A percentile compares a stretch with the other conserved stretches of the same genome.
Conservation (phyloP, 2,888 invertebrate genomes). For the Hirtodrosophila histrioides region DNA sequence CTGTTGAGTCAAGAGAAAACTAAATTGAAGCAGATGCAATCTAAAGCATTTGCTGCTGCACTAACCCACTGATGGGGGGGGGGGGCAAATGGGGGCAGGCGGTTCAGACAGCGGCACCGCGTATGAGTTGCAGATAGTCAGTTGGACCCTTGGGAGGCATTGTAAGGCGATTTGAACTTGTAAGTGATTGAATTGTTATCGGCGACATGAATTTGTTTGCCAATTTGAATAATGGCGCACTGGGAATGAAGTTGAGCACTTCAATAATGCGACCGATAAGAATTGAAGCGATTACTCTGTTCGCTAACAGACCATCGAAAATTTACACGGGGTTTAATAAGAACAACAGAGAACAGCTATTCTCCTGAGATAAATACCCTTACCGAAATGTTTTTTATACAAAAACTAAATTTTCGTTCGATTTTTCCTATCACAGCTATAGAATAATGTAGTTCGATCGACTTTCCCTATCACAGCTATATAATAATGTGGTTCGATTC, state of each 20-base stretch:
- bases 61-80: slow-evolving; percentile 9
- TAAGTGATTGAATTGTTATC: slow-evolving; percentile 76
- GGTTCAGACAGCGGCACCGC: neutral
- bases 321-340: no score
- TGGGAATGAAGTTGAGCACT: slow-evolving; percentile 4
- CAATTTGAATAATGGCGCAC: slow-evolving; percentile 45
- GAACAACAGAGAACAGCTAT: no score
- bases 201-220: slow-evolving; percentile 53
- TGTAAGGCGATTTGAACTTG: slow-evolving; percentile 64
- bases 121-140: slow-evolving; percentile 15
- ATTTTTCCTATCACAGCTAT: no score
- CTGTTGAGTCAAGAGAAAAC: slow-evolving; percentile 56
- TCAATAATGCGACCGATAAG: slow-evolving; percentile 1
- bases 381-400: no score
- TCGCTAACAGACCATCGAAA: no score
- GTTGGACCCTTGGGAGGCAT: slow-evolving; percentile 50
- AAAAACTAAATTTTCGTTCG: no score
- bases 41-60: slow-evolving; percentile 15
- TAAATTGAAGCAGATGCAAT: slow-evolving; percentile 53
- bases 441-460: no score
- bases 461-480: no score
- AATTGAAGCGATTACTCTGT: slow-evolving; percentile 14
- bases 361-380: no score
- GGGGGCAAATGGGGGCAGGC: no score
- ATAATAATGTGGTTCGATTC: no score